These are phyloP conservation scores for Philopedon plagiatum DNA, from an alignment of 2,888 invertebrate genomes.

Conservation along the genomic window DNA sequence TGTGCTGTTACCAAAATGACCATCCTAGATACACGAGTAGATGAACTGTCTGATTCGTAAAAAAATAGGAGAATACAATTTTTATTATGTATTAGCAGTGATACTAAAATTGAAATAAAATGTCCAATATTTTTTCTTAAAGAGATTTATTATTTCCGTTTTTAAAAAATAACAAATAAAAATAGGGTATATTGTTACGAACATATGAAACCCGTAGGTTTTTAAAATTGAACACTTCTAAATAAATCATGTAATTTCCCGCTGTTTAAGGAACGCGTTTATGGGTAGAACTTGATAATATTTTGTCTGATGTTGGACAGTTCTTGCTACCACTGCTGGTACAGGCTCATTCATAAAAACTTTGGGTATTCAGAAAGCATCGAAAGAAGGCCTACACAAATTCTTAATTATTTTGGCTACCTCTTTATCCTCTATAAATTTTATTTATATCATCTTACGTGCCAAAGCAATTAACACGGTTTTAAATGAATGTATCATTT, in stretches of 20 bases:
- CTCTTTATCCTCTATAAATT: not conserved
- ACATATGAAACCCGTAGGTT: conserved; percentile 31
- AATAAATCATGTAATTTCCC: conserved; percentile 57
- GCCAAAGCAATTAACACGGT: too few relatives aligned
- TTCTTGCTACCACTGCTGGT: conserved; percentile 61
- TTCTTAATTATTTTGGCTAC: conserved; percentile 43
- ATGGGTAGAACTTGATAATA: conserved; percentile 62
- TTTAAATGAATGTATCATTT: too few relatives aligned
- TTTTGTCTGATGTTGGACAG: conserved; percentile 61
- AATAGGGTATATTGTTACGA: conserved; percentile 35
- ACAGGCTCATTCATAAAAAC: conserved; percentile 39
- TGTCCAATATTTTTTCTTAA: not conserved
- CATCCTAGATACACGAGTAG: too few relatives aligned
- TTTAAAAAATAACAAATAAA: conserved; percentile 24
- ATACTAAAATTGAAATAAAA: not conserved
- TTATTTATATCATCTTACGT: not conserved
- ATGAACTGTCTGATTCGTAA: too few relatives aligned
- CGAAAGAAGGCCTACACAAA: conserved; percentile 38
- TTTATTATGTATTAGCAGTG: too few relatives aligned
- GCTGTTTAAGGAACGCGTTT: conserved; percentile 64
- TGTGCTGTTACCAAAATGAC: too few relatives aligned
- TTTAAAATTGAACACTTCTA: conserved; percentile 34
- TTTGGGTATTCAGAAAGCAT: conserved; percentile 34
- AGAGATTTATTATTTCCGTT: conserved; percentile 29
- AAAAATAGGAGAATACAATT: too few relatives aligned